Conservation (phyloP, 1,140 invertebrate genomes). For the Sycophaga agraensis region DNA sequence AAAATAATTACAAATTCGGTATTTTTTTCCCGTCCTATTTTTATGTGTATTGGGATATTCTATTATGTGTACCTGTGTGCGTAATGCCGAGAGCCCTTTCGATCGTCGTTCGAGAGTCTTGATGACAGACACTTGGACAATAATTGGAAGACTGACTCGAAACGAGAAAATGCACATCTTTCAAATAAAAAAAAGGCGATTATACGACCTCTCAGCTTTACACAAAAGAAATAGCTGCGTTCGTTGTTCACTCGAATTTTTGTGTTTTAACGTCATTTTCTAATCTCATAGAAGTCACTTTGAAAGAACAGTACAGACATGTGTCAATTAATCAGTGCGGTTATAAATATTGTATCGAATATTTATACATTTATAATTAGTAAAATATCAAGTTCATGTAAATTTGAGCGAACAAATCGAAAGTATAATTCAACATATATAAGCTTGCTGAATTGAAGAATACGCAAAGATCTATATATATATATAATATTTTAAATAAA, state of each 20-base stretch:
- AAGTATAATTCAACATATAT: too few relatives aligned
- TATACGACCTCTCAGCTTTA: constrained; percentile 11
- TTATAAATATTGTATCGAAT: constrained; percentile 4
- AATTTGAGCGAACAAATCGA: too few relatives aligned
- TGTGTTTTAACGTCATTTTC: neutral
- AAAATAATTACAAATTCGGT: constrained; percentile 4
- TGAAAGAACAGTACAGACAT: neutral
- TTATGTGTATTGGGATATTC: too few relatives aligned
- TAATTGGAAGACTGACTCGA: constrained; percentile 24
- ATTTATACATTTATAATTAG: neutral
- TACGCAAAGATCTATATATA: too few relatives aligned
- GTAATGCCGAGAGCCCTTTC: constrained; percentile 19
- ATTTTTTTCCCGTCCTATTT: constrained; percentile 2
- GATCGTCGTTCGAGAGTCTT: constrained; percentile 10
- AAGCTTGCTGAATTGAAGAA: too few relatives aligned
- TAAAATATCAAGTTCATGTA: too few relatives aligned
- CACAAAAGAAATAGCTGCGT: constrained; percentile 11
- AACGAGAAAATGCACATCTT: constrained; percentile 22
- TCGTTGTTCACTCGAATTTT: constrained; percentile 17
- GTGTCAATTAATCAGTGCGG: neutral
- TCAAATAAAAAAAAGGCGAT: constrained; percentile 13
- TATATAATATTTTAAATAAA: constrained; percentile 15
- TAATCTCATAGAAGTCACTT: constrained; percentile 4
- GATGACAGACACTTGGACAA: constrained; percentile 12
- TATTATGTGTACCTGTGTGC: constrained; percentile 8